phyloP scores from a whole-genome alignment of 2,113 vertebrate species.

The Tamias sibiricus region DNA sequence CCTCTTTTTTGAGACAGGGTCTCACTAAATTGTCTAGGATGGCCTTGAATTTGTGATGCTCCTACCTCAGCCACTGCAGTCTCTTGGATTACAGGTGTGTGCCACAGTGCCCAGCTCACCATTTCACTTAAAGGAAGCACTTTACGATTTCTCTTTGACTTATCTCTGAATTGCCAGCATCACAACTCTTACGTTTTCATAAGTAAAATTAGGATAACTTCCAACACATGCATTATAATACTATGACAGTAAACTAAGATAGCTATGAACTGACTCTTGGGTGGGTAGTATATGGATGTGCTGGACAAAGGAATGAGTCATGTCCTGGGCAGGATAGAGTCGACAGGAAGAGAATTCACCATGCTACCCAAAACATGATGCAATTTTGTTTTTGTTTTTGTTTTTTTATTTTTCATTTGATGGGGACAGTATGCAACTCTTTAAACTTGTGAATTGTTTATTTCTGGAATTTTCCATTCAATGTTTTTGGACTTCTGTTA shows the following conservation, averaged over 20 bases:
- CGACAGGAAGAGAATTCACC: no score
- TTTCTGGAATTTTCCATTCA: background rate
- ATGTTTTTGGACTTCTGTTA: no score
- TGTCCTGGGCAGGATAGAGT: background rate
- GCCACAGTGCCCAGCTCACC: background rate
- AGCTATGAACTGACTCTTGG: background rate
- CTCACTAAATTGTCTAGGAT: no score
- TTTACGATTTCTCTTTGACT: no score
- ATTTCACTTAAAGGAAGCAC: background rate
- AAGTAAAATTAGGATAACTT: background rate
- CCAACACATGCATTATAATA: no score
- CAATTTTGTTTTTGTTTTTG: background rate
- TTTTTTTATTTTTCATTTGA: background rate
- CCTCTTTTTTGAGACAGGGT: no score
- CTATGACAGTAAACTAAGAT: background rate
- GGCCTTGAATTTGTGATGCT: no score
- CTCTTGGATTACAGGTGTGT: no score
- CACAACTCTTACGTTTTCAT: background rate
- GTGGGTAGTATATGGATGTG: rapidly evolving
- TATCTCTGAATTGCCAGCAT: background rate
- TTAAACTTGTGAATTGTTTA: background rate
- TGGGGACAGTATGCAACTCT: no score
- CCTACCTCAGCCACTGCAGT: no score
- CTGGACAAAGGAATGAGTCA: background rate
- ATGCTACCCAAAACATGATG: background rate